Conservation (phyloP, 1,140 invertebrate species). For the Nylanderia fulva region DNA sequence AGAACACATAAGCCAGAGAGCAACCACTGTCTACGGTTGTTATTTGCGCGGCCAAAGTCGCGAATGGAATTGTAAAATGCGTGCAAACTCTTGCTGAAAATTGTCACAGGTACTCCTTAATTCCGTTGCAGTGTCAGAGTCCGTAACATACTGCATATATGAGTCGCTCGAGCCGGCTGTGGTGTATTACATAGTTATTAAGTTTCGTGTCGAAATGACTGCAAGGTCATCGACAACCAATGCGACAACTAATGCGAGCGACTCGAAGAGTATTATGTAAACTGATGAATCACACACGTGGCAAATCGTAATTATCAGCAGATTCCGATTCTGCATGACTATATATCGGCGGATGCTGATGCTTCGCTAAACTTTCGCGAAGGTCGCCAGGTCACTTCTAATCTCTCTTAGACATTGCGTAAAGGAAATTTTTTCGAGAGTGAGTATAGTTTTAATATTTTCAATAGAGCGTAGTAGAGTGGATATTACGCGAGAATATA, state of each 20-base stretch:
- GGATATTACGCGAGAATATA: conserved; percentile 31
- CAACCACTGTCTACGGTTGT: background rate
- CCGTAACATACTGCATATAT: background rate
- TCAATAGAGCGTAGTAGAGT: conserved; percentile 33
- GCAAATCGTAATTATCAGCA: background rate
- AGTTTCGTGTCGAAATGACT: conserved; percentile 7
- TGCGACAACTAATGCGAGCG: conserved; percentile 7
- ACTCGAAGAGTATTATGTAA: conserved; percentile 12
- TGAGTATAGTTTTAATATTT: conserved; percentile 38
- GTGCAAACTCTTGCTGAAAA: background rate
- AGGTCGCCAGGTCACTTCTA: conserved; percentile 3
- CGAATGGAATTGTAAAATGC: conserved; percentile 58
- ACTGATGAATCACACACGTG: background rate
- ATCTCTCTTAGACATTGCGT: conserved; percentile 26
- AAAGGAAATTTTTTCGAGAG: conserved; percentile 22
- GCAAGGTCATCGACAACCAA: background rate
- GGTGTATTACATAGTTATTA: conserved; percentile 56
- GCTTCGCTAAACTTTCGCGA: background rate
- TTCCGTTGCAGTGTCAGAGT: conserved; percentile 1
- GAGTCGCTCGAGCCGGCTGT: conserved; percentile 48
- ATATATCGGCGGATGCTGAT: background rate
- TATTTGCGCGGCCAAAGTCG: background rate
- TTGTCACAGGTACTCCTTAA: conserved; percentile 10
- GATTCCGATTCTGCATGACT: background rate
- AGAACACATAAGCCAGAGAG: background rate